phyloP scores from a whole-genome alignment of 2,113 vertebrate species.

The Butorides virescens region DNA sequence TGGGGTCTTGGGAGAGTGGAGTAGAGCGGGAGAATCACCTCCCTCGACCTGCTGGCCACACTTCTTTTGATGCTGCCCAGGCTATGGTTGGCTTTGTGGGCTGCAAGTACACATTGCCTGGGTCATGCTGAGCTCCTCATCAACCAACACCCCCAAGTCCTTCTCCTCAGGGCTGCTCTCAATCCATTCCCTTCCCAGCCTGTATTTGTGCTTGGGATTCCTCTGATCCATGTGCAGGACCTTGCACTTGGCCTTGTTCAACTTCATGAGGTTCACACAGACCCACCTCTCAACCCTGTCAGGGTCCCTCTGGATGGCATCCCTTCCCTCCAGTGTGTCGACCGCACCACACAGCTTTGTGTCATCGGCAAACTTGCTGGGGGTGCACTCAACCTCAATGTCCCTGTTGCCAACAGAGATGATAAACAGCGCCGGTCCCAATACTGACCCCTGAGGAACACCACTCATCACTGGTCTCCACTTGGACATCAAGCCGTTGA shows the following conservation, averaged over 20 bases:
- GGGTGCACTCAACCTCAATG: neutral
- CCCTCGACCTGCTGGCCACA: neutral
- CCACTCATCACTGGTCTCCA: neutral
- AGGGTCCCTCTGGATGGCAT: neutral
- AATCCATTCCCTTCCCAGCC: neutral
- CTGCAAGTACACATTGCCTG: neutral
- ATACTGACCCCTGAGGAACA: neutral
- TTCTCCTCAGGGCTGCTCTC: neutral
- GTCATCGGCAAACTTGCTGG: neutral
- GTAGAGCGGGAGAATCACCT: neutral
- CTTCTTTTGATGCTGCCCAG: neutral
- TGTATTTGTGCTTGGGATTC: neutral
- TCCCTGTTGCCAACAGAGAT: neutral
- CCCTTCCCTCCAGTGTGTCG: neutral
- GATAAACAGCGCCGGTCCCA: neutral
- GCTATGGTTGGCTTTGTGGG: neutral
- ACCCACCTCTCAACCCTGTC: neutral
- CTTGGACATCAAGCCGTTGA: neutral
- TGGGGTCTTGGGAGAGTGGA: neutral
- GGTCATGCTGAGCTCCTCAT: neutral
- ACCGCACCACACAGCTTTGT: neutral
- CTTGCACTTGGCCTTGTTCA: neutral
- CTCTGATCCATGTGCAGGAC: neutral
- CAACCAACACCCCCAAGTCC: neutral
- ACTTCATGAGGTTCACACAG: neutral